Evolutionary conservation across 2,113 vertebrate genomes (phyloP).

Genomic region (Cyanistes caeruleus): DNA sequence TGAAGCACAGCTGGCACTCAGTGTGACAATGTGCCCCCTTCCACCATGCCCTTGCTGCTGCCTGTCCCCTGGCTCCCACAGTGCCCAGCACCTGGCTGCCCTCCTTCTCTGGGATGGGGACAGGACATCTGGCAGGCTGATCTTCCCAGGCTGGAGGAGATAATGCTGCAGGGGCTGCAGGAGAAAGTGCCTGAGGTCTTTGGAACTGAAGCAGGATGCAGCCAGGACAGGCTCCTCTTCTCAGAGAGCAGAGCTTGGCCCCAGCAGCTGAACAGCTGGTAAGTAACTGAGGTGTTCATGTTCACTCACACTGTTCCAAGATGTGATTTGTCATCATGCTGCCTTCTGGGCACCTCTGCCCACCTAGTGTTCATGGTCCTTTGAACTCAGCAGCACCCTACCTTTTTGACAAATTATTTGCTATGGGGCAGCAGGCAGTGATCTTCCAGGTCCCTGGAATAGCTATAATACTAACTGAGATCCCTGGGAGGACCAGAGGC

Average conservation of each 20-base stretch:
- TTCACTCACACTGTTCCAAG: not conserved
- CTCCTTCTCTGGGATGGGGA: not conserved
- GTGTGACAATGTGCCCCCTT: not conserved
- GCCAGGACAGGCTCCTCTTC: not conserved
- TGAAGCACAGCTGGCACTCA: not conserved
- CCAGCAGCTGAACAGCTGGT: rapidly evolving
- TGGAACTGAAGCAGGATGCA: not conserved
- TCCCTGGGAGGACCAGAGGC: not conserved
- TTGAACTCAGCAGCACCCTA: not conserved
- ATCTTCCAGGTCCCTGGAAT: not conserved
- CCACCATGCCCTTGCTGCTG: not conserved
- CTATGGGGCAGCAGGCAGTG: not conserved
- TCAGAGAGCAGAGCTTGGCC: not conserved
- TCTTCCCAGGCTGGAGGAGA: not conserved
- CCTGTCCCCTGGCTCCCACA: not conserved
- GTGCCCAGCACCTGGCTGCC: not conserved
- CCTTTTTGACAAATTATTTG: not conserved
- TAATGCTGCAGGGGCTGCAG: not conserved
- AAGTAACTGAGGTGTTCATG: not conserved
- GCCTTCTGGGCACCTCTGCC: not conserved
- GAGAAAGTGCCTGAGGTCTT: not conserved
- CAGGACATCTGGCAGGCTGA: not conserved
- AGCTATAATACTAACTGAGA: not conserved
- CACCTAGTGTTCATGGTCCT: not conserved
- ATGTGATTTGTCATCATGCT: not conserved